Conservation (phyloP, 2,888 invertebrate genomes). For the Seira sanloemensis region DNA sequence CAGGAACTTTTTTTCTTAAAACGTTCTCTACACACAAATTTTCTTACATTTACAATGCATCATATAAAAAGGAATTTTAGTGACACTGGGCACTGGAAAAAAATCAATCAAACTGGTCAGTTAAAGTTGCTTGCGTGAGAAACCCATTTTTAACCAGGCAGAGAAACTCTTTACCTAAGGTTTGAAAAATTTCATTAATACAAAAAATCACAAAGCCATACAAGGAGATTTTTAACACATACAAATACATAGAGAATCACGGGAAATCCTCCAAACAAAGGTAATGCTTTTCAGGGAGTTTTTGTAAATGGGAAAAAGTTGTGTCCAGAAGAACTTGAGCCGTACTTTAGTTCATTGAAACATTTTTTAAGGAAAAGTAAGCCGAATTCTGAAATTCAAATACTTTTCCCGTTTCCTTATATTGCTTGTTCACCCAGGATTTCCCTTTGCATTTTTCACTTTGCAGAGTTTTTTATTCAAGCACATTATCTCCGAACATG, state of each 20-base stretch:
- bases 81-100: neutral
- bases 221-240: too few relatives aligned
- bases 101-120: conserved; percentile 13
- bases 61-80: conserved; percentile 8
- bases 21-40: neutral
- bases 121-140: neutral
- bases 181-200: too few relatives aligned
- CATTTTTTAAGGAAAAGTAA: too few relatives aligned
- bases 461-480: neutral
- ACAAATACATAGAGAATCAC: too few relatives aligned
- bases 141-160: neutral
- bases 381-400: too few relatives aligned
- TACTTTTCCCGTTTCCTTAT: too few relatives aligned
- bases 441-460: neutral
- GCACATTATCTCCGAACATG: neutral
- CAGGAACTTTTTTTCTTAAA: conserved; percentile 21
- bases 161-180: neutral
- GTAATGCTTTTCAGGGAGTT: neutral
- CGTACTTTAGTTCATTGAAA: too few relatives aligned
- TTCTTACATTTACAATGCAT: conserved; percentile 9
- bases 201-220: too few relatives aligned
- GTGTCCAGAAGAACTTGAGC: too few relatives aligned
- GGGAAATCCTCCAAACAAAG: too few relatives aligned
- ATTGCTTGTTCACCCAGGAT: too few relatives aligned
- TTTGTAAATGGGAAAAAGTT: too few relatives aligned